phyloP scores from a whole-genome alignment of 1,140 invertebrate species.

The Trachymyrmex septentrionalis region DNA sequence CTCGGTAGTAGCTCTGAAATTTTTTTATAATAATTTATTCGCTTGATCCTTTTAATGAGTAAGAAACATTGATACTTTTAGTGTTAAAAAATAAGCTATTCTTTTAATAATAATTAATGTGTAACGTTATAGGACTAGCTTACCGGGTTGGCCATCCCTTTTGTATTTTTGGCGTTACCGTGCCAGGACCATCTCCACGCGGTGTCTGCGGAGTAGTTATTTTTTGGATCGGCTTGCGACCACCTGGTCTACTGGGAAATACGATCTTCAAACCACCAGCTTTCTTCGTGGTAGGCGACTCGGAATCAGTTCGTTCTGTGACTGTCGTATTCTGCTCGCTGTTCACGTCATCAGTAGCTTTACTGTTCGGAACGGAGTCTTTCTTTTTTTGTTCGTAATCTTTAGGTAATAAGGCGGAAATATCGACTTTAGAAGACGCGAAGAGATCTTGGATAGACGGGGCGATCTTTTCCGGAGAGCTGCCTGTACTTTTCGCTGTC shows the following conservation, averaged over 20 bases:
- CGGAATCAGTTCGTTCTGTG: slow-evolving; percentile 71
- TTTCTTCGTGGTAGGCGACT: slow-evolving; percentile 78
- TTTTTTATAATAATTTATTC: too few species aligned
- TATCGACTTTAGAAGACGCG: slow-evolving; percentile 87
- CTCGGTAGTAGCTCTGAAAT: slow-evolving; percentile 92
- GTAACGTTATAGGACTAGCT: neutral
- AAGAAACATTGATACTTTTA: too few species aligned
- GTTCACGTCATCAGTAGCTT: neutral
- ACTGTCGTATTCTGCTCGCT: slow-evolving; percentile 67
- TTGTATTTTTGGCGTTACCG: slow-evolving; percentile 90
- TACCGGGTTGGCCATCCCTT: slow-evolving; percentile 94
- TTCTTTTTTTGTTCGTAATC: slow-evolving; percentile 86
- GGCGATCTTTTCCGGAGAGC: slow-evolving; percentile 79
- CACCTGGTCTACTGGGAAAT: slow-evolving; percentile 92
- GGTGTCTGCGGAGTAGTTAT: slow-evolving; percentile 87
- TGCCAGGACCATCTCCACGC: slow-evolving; percentile 79
- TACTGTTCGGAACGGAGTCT: slow-evolving; percentile 46
- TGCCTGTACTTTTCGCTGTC: slow-evolving; percentile 50
- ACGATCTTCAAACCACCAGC: slow-evolving; percentile 89
- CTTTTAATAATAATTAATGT: slow-evolving; percentile 9
- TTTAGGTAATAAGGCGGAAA: slow-evolving; percentile 88
- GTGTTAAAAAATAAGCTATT: neutral
- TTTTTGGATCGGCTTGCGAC: slow-evolving; percentile 88
- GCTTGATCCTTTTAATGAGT: too few species aligned
- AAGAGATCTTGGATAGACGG: slow-evolving; percentile 83